These are phyloP conservation scores for Tautogolabrus adspersus DNA, from an alignment of 2,113 vertebrate species.

Conservation along the genomic window DNA sequence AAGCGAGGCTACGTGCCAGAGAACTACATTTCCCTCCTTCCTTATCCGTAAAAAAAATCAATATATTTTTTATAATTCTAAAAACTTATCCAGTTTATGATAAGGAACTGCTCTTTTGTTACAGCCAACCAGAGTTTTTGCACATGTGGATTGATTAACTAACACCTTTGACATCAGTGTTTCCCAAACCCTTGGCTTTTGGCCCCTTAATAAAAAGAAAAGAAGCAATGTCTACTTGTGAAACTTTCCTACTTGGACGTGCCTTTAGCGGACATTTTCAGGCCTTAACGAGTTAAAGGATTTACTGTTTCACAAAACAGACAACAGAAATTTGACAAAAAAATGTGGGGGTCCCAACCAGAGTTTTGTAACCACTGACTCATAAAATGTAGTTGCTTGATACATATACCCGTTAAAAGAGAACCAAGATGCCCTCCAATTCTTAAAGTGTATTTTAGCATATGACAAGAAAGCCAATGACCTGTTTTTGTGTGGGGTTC, in stretches of 20 bases:
- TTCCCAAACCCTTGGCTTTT: neutral
- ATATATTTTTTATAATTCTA: neutral
- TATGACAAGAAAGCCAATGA: neutral
- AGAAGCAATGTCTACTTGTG: neutral
- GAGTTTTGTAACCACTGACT: slow-evolving; percentile 9
- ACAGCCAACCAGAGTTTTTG: neutral
- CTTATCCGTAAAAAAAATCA: slow-evolving; percentile 86
- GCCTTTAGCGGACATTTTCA: neutral
- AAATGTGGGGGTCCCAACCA: neutral
- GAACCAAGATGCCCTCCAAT: too few species aligned
- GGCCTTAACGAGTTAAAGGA: neutral
- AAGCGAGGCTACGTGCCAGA: slow-evolving; percentile 90
- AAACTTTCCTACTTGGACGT: neutral
- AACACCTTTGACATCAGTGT: neutral
- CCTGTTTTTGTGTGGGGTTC: neutral
- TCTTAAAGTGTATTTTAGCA: neutral
- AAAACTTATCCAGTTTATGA: neutral
- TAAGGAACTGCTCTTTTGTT: neutral
- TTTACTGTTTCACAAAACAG: neutral
- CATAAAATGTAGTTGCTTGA: neutral
- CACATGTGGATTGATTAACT: neutral
- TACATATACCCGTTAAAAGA: neutral
- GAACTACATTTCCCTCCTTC: slow-evolving; percentile 94
- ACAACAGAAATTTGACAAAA: neutral
- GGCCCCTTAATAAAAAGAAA: neutral